These are phyloP conservation scores for Malurus splendens DNA, from an alignment of 2,797 vertebrate genomes.

Conservation along the genomic window DNA sequence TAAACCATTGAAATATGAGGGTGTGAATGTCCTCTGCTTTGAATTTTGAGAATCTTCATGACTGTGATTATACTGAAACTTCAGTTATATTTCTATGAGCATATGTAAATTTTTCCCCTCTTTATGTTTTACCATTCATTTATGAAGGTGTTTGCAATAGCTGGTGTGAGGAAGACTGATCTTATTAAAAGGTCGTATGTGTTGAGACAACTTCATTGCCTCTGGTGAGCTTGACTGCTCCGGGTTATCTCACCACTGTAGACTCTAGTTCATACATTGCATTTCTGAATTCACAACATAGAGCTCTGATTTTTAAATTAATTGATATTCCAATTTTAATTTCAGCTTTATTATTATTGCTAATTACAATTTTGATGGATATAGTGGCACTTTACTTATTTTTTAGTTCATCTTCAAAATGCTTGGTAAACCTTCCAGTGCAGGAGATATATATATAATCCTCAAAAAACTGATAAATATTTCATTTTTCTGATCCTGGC, in stretches of 20 bases:
- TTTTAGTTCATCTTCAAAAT: background rate
- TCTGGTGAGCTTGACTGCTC: background rate
- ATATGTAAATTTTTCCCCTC: background rate
- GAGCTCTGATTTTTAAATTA: background rate
- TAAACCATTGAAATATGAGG: background rate
- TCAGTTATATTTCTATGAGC: background rate
- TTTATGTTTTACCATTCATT: background rate
- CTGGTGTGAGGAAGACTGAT: background rate
- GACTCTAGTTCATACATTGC: background rate
- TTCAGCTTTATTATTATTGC: background rate
- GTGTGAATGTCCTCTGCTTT: background rate
- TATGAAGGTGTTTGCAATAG: background rate
- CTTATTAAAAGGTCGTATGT: fast-evolving
- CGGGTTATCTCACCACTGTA: background rate
- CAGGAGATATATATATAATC: background rate
- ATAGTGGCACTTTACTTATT: background rate
- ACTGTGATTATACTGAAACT: background rate
- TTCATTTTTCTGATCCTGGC: background rate
- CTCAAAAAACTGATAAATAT: background rate
- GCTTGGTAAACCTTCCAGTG: background rate
- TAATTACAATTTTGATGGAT: background rate
- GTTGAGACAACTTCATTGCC: background rate
- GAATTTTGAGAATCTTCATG: background rate
- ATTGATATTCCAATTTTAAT: background rate
- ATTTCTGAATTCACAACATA: background rate